A percentile compares a stretch with the other conserved stretches of the same genome.
phyloP scores from a whole-genome alignment of 1,140 invertebrate species.

The Lordiphosa collinella region DNA sequence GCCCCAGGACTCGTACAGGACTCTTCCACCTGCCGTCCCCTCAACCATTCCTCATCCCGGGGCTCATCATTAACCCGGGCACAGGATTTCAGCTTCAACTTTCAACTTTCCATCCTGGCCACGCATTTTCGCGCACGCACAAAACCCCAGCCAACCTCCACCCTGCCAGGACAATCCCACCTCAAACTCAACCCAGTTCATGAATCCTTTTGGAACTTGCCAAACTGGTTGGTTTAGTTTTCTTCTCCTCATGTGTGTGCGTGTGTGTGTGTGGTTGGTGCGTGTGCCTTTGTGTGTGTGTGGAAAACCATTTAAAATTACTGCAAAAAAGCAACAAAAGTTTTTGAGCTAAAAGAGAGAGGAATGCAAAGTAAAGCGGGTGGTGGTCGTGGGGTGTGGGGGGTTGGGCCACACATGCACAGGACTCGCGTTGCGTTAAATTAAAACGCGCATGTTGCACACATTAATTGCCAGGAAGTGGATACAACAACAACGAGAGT shows the following conservation, averaged over 20 bases:
- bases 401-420: conserved; percentile 12
- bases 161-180: background rate
- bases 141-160: conserved; percentile 4
- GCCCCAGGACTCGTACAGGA: conserved; percentile 27
- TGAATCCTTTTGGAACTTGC: conserved; percentile 57
- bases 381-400: background rate
- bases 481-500: conserved; percentile 39
- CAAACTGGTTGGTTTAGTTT: conserved; percentile 68
- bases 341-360: conserved; percentile 28
- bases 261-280: background rate
- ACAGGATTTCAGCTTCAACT: conserved; percentile 36
- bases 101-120: conserved; percentile 37
- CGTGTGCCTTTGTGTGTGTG: conserved; percentile 13
- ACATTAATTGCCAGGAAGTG: conserved; percentile 73
- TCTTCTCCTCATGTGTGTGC: conserved; percentile 8
- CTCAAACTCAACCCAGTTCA: background rate
- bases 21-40: background rate
- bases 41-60: background rate
- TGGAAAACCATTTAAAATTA: conserved; percentile 70
- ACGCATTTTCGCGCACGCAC: conserved; percentile 52
- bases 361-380: background rate
- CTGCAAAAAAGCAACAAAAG: conserved; percentile 68
- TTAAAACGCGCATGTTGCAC: conserved; percentile 76
- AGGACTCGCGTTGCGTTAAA: conserved; percentile 62
- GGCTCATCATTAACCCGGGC: conserved; percentile 40